A percentile compares a stretch with the other conserved stretches of the same genome.
phyloP scores from a whole-genome alignment of 2,113 vertebrate genomes.

The Pterocles orientalis region DNA sequence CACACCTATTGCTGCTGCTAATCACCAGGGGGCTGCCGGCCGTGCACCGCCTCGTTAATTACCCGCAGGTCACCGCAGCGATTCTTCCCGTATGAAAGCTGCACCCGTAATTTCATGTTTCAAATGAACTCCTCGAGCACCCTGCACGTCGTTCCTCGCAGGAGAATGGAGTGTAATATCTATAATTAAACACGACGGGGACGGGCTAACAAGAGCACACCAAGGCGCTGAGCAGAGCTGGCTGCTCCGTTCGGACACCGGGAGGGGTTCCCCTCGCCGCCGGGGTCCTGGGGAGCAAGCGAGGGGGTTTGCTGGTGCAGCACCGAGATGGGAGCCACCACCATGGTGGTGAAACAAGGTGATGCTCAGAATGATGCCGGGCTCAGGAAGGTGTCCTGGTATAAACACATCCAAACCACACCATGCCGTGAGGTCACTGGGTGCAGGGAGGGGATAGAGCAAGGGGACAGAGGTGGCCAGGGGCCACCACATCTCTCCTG shows the following conservation, averaged over 20 bases:
- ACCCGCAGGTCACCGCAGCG: not conserved
- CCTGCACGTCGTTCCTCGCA: not conserved
- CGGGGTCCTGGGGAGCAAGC: rapidly evolving
- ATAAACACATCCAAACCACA: not conserved
- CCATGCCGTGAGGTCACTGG: rapidly evolving
- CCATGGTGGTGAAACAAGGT: rapidly evolving
- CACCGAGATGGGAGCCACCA: rapidly evolving
- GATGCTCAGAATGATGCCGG: rapidly evolving
- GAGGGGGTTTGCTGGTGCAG: not conserved
- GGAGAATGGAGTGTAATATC: not conserved
- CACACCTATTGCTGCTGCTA: not conserved
- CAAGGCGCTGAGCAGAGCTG: not conserved
- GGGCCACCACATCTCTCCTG: rapidly evolving
- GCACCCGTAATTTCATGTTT: not conserved
- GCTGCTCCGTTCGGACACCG: rapidly evolving
- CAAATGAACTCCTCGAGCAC: not conserved
- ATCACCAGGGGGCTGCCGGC: not conserved
- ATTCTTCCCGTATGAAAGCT: not conserved
- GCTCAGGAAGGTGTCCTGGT: rapidly evolving
- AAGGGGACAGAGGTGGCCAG: not conserved
- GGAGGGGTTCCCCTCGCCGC: not conserved
- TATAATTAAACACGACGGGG: not conserved
- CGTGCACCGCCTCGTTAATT: not conserved
- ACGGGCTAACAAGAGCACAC: not conserved
- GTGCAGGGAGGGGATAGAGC: not conserved